Evolutionary conservation across 2,113 vertebrate genomes (phyloP), one percentile per base, ranked within the genome.

Genomic region (Vicugna pacos): DNA sequence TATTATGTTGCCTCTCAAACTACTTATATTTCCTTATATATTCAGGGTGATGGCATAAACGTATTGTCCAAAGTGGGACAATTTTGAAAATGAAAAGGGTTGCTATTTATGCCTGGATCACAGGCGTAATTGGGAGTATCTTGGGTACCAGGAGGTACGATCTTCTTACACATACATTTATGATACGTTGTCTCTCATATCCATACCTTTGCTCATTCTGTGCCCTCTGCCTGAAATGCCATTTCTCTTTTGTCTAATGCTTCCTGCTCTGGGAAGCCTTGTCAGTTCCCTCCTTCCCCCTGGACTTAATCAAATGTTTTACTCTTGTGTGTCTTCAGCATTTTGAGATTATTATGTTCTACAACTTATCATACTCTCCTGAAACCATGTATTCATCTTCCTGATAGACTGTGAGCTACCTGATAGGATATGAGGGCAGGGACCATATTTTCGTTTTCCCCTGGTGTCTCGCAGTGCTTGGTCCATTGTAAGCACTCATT

Each of bases 181-280:
- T 75, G 10, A 24, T 70, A 0, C 88, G 6, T 69, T 77, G 30
- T 83, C 32, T 54, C 50, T 88, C 8, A 58, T n/a, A 91, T 73
- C 26, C 2, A 2, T 91, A 73, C 42, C 16, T 93, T 79, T 94
- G 56, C 22, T 35, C 35, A 46, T 93, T 50, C 22, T 89, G n/a
- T 82, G 8, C 15, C 85, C 17, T 83, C 3, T 87, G 7, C 22
- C 32, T 64, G 72, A 93, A 95, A 42, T 76, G 19, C 9, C 5
- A 42, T 77, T 91, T 93, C 38, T 94, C 38, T 17, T 82, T 95
- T 69, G 64, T 82, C 9, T 89, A 76, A 52, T 84, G 38, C 30
- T 91, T 88, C 35, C 13, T 75, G 50, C 26, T 94, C 20, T 88
- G 85, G 30, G n/a, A 79, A 76, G 56, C 32, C 76, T 91, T 95